These are phyloP conservation scores for Scomber japonicus DNA, from an alignment of 2,113 vertebrate genomes.

Conservation along the genomic window DNA sequence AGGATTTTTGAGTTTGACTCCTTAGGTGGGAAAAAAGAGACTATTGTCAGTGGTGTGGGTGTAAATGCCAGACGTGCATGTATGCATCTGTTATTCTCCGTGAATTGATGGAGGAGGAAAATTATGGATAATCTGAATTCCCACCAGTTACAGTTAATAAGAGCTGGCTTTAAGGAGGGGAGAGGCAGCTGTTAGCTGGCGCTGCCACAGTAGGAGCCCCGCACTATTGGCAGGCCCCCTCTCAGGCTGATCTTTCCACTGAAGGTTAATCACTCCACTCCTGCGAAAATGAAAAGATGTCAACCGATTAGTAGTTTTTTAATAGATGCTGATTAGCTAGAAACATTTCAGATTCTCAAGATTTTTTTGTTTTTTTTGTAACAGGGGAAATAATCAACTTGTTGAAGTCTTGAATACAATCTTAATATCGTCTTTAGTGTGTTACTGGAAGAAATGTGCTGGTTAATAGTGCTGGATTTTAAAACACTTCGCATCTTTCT, in stretches of 20 bases:
- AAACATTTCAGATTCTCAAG: not conserved
- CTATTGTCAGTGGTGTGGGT: not conserved
- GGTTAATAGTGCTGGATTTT: not conserved
- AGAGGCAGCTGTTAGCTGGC: conserved; percentile 71
- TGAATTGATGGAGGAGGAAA: not conserved
- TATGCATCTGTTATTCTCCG: not conserved
- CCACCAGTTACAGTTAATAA: conserved; percentile 30
- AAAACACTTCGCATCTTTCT: no score
- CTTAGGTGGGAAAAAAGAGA: not conserved
- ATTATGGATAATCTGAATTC: conserved; percentile 17
- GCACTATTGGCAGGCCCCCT: conserved; percentile 71
- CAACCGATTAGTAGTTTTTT: conserved; percentile 52
- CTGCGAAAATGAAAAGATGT: conserved; percentile 47
- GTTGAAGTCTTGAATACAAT: conserved; percentile 2
- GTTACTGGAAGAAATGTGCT: not conserved
- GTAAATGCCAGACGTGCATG: not conserved
- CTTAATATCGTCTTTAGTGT: conserved; percentile 1
- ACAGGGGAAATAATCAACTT: conserved; percentile 18
- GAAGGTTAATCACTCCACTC: conserved; percentile 83
- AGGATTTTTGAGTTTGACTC: not conserved
- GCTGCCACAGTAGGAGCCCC: conserved; percentile 70
- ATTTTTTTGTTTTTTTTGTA: conserved; percentile 8
- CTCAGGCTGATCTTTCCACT: conserved; percentile 80
- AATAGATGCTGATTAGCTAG: conserved; percentile 42
- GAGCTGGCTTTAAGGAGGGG: conserved; percentile 37